Evolutionary conservation across 1,140 invertebrate genomes (phyloP).

Genomic region (Drosophila orena): DNA sequence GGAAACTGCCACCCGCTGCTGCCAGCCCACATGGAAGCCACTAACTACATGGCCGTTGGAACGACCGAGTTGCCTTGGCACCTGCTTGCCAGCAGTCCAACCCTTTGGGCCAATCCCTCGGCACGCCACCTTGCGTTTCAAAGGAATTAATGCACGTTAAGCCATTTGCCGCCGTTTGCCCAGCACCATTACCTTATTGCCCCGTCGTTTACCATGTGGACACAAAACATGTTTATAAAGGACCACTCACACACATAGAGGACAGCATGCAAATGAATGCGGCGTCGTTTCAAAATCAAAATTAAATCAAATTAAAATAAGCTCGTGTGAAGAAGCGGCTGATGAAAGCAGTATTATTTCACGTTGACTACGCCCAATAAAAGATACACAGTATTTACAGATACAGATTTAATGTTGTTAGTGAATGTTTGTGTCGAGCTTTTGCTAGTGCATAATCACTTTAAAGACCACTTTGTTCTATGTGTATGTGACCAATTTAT

Average conservation of each 20-base stretch:
- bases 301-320: too few species aligned
- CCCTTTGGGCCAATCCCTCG: conserved; percentile 22
- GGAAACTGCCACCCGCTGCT: conserved; percentile 25
- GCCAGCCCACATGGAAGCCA: conserved; percentile 12
- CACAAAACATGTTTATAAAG: not conserved
- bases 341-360: too few species aligned
- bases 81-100: conserved; percentile 6
- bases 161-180: conserved; percentile 29
- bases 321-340: too few species aligned
- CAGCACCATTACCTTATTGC: conserved; percentile 38
- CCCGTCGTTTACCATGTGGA: conserved; percentile 7
- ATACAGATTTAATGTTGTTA: too few species aligned
- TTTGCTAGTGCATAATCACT: not conserved
- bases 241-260: too few species aligned
- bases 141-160: conserved; percentile 59
- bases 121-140: conserved; percentile 59
- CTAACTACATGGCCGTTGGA: conserved; percentile 10
- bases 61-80: conserved; percentile 34
- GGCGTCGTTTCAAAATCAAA: too few species aligned
- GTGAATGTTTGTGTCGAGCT: too few species aligned
- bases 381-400: too few species aligned
- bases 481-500: conserved; percentile 1
- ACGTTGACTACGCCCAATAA: too few species aligned
- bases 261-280: too few species aligned
- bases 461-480: not conserved